Percentiles rank a stretch among this genome's conserved stretches.
These are phyloP conservation scores for Acromyrmex heyeri DNA, from an alignment of 1,140 invertebrate species.

Conservation along the genomic window DNA sequence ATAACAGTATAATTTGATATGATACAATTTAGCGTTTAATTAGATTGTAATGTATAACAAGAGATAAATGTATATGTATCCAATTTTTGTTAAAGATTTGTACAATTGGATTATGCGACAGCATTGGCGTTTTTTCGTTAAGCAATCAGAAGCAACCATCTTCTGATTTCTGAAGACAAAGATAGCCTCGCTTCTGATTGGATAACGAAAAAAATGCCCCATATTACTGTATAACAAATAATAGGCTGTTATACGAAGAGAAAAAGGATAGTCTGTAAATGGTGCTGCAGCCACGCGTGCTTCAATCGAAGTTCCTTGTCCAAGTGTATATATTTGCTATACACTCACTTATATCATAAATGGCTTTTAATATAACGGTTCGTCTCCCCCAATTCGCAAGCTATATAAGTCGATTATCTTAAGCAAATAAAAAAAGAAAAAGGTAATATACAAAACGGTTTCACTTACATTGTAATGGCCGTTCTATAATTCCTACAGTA, in stretches of 20 bases:
- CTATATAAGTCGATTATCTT: constrained; percentile 61
- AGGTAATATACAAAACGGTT: constrained; percentile 73
- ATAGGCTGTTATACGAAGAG: constrained; percentile 71
- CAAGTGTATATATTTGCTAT: constrained; percentile 62
- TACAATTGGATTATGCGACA: constrained; percentile 79
- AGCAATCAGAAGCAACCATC: no score
- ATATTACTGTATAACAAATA: constrained; percentile 74
- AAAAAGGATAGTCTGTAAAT: constrained; percentile 68
- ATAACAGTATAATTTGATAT: constrained; percentile 82
- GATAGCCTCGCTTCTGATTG: no score
- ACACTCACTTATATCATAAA: constrained; percentile 63
- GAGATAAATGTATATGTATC: constrained; percentile 79
- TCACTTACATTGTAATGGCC: constrained; percentile 64
- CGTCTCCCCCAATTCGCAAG: constrained; percentile 52
- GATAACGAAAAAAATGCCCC: no score
- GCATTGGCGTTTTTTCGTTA: neutral
- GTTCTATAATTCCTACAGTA: constrained; percentile 60
- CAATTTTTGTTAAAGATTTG: constrained; percentile 78
- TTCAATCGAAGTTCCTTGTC: constrained; percentile 56
- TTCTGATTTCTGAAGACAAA: no score
- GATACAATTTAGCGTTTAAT: constrained; percentile 81
- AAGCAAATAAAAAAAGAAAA: constrained; percentile 74
- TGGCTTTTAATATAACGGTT: constrained; percentile 64
- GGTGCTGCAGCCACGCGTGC: constrained; percentile 64
- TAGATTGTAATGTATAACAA: constrained; percentile 81